Percentiles rank a stretch among this genome's conserved stretches.
phyloP scores from a whole-genome alignment of 1,140 invertebrate species.

The Apis florea region DNA sequence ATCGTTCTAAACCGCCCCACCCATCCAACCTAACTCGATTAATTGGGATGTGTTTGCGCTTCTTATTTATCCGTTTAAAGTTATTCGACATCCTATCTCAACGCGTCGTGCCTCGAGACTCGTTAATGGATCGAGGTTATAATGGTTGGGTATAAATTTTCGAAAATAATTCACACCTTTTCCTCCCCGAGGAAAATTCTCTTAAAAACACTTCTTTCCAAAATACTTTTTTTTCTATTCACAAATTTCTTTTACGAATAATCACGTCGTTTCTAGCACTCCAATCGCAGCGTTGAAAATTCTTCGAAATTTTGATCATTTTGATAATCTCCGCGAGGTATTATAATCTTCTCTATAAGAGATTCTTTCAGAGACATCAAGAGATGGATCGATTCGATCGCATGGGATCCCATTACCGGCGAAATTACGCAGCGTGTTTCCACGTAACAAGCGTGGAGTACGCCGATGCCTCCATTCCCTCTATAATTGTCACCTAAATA shows the following conservation, averaged over 20 bases:
- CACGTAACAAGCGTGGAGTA: neutral
- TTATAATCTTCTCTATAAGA: too few species aligned
- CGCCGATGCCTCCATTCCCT: too few species aligned
- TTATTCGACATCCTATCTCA: neutral
- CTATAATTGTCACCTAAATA: too few species aligned
- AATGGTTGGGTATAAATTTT: neutral
- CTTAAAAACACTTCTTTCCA: too few species aligned
- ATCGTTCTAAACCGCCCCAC: too few species aligned
- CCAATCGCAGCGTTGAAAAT: too few species aligned
- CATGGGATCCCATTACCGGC: neutral
- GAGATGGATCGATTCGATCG: neutral
- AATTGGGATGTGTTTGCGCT: neutral
- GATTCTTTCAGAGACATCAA: neutral
- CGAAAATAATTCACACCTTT: neutral
- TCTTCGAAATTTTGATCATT: too few species aligned
- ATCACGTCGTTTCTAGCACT: too few species aligned
- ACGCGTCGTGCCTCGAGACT: neutral
- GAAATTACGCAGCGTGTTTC: neutral
- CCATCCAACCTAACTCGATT: neutral
- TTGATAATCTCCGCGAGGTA: too few species aligned
- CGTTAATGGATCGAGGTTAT: neutral
- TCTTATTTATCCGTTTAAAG: constrained; percentile 10
- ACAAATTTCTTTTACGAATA: too few species aligned
- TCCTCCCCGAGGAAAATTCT: too few species aligned
- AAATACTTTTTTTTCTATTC: too few species aligned